phyloP scores from a whole-genome alignment of 2,113 vertebrate genomes.

The Marmota monax region DNA sequence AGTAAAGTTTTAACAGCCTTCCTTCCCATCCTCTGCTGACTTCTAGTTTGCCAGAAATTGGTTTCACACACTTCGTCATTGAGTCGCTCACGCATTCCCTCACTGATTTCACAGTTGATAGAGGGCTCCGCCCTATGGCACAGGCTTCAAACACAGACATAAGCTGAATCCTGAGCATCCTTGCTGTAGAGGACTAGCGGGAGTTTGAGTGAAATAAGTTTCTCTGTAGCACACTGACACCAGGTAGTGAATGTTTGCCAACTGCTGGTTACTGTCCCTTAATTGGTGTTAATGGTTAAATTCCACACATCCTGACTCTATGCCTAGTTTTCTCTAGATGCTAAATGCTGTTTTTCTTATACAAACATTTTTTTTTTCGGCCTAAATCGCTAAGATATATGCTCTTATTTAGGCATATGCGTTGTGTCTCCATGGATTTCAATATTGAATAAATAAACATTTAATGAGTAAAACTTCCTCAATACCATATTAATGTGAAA shows the following conservation, averaged over 20 bases:
- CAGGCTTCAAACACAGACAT: neutral
- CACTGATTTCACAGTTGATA: neutral
- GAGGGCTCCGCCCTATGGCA: accelerated
- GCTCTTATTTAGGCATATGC: neutral
- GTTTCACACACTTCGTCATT: neutral
- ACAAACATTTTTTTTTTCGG: constrained; percentile 3
- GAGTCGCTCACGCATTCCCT: neutral
- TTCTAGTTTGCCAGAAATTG: neutral
- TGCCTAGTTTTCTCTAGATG: constrained; percentile 5
- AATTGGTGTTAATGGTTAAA: neutral
- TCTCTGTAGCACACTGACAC: neutral
- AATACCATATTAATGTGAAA: constrained; percentile 55
- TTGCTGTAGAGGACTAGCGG: neutral
- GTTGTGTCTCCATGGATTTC: neutral
- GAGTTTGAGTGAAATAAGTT: neutral
- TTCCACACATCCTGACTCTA: neutral
- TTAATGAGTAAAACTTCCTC: constrained; percentile 52
- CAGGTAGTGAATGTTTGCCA: neutral
- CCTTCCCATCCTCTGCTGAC: neutral
- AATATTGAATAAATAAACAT: constrained; percentile 58
- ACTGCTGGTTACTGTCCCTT: neutral
- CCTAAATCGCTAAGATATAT: neutral
- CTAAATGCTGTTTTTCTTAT: neutral
- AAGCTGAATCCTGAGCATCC: neutral
- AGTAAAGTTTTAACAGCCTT: neutral